phyloP scores from a whole-genome alignment of 2,797 vertebrate genomes.

The Tenualosa ilisha region DNA sequence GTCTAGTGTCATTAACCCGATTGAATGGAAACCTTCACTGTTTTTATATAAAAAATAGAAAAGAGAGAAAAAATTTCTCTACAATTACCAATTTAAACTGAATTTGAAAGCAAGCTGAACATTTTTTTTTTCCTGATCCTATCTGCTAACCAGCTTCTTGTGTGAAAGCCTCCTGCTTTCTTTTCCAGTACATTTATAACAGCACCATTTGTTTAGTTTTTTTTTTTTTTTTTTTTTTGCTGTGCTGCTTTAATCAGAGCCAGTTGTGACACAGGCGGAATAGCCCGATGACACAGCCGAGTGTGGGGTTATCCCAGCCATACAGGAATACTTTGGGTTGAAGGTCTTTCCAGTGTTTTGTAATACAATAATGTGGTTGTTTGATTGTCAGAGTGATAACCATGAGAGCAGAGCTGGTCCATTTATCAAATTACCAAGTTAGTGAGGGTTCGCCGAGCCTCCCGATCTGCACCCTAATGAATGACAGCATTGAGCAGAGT shows the following conservation, averaged over 20 bases:
- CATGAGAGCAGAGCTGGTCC: conserved; percentile 56
- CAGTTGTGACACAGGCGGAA: conserved; percentile 48
- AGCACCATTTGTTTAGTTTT: neutral
- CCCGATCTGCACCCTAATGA: conserved; percentile 54
- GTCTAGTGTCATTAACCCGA: neutral
- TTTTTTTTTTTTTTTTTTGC: neutral
- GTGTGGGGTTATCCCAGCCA: conserved; percentile 29
- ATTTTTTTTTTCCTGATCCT: neutral
- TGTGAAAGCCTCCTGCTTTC: neutral
- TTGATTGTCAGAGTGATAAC: conserved; percentile 66
- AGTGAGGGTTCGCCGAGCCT: conserved; percentile 56
- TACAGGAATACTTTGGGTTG: conserved; percentile 44
- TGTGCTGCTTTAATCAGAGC: conserved; percentile 50
- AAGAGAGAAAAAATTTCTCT: neutral
- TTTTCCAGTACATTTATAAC: neutral
- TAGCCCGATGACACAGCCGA: conserved; percentile 41
- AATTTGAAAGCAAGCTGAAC: neutral
- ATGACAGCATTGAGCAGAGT: conserved; percentile 54
- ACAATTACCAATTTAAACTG: neutral
- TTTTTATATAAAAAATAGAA: neutral
- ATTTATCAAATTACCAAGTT: conserved; percentile 67
- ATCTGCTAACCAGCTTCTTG: neutral
- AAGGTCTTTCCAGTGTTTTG: conserved; percentile 60
- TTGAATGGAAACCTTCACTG: neutral
- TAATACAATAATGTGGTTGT: conserved; percentile 61